Conservation (phyloP, 2,113 vertebrate genomes). For the Bos indicus region DNA sequence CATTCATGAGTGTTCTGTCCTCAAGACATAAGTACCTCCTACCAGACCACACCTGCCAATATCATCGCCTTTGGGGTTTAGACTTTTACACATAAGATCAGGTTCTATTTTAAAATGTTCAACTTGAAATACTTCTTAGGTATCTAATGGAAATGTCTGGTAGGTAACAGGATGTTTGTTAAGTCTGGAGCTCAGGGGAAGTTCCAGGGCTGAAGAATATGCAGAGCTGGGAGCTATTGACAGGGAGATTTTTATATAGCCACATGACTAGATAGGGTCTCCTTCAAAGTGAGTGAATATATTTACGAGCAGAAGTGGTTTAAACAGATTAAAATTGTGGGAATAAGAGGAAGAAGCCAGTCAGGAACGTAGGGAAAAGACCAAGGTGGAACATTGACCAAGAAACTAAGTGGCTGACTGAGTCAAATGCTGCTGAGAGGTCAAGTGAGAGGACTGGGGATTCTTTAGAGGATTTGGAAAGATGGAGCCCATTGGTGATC, state of each 20-base stretch:
- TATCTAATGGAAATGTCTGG: conserved; percentile 28
- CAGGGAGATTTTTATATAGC: not conserved
- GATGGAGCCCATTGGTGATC: not conserved
- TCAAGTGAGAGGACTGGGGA: not conserved
- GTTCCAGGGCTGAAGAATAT: conserved; percentile 16
- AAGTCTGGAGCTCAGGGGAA: conserved; percentile 22
- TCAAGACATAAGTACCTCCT: not conserved
- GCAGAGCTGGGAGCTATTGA: not conserved
- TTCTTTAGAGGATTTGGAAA: not conserved
- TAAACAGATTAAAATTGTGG: not conserved
- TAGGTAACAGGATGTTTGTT: conserved; percentile 1
- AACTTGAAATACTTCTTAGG: conserved; percentile 28
- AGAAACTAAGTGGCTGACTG: not conserved
- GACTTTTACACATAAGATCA: not conserved
- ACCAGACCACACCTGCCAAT: not conserved
- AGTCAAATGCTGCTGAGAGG: not conserved
- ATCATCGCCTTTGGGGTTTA: not conserved
- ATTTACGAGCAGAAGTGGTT: not conserved
- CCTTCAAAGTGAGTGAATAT: not conserved
- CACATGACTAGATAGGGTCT: not conserved
- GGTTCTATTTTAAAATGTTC: conserved; percentile 31
- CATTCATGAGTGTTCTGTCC: not conserved
- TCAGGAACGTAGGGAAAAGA: not conserved
- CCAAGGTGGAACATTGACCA: not conserved
- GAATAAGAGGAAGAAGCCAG: not conserved